Base-by-base conservation (phyloP, 2,888 invertebrate genomes). In the Merodon equestris region DNA sequence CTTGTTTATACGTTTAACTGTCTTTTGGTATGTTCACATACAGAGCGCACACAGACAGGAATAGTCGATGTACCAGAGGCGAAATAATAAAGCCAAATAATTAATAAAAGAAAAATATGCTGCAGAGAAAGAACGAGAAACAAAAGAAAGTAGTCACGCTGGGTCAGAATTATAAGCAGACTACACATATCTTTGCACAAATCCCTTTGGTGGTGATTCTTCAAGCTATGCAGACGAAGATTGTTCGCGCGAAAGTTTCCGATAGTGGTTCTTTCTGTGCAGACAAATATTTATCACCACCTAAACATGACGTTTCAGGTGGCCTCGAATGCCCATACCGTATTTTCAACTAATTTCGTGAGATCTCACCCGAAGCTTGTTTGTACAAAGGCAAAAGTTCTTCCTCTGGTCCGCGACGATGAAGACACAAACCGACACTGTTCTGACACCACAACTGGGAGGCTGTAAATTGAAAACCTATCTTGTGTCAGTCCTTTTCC, bases 391-490 rank as follows among this genome's bases (percentile, higher is more conserved):
- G 7, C 27, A 27, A 27, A 27, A 27, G 27, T 27, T 27, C 27
- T 4, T 27, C 27, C 7, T 27, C 2, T 27, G 27, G 27, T 27
- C 27, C 3, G 27, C 50, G 54, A 12, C 45, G 57, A 60, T 56
- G 61, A 76, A 50, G 63, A 56, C 61, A 68, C 47, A 47, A 13
- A 12, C 42, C 40, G 53, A 42, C 73, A 73, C 77, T 19, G 19
- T 63, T 63, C 47, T 63, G 63, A 61, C 72, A n/a, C 67, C 67
- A 63, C 63, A n/a, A 67, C 15, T 72, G 61, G 50, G 47, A 48
- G 57, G 58, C 67, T 68, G 77, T 63, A 73, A 73, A 77, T 77
- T 77, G 73, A 77, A 77, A 73, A 77, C 58, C 48, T 63, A 73
- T 57, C 56, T 15, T 47, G 42, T 44, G 58, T 50, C 40, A 47